These are phyloP conservation scores for Drosophila truncata DNA, from an alignment of 1,140 invertebrate genomes.

Conservation along the genomic window DNA sequence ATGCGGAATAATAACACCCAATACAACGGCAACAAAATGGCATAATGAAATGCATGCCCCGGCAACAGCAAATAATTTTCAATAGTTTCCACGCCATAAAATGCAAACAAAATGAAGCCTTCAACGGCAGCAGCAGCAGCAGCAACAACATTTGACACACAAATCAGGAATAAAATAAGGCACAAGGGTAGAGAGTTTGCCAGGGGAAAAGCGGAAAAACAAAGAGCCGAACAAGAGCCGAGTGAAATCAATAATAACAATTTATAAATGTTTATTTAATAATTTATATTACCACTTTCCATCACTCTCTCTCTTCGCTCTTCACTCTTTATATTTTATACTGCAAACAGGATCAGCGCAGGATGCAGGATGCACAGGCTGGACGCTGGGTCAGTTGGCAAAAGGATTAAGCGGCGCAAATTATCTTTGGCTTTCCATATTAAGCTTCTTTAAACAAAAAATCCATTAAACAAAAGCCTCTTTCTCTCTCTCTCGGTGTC, in stretches of 20 bases:
- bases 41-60: constrained; percentile 56
- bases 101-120: constrained; percentile 78
- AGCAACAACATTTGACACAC: constrained; percentile 42
- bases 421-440: constrained; percentile 40
- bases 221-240: constrained; percentile 16
- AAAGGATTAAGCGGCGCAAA: constrained; percentile 31
- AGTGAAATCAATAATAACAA: constrained; percentile 71
- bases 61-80: constrained; percentile 58
- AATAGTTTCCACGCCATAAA: constrained; percentile 76
- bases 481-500: too few relatives aligned
- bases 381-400: constrained; percentile 14
- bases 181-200: too few relatives aligned
- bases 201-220: constrained; percentile 1
- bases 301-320: not conserved
- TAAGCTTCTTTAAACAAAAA: constrained; percentile 23
- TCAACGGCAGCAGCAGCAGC: constrained; percentile 43
- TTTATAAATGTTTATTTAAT: constrained; percentile 79
- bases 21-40: constrained; percentile 24
- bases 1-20: constrained; percentile 40
- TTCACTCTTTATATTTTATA: not conserved
- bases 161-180: constrained; percentile 56
- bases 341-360: constrained; percentile 12
- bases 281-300: constrained; percentile 56
- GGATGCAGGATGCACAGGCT: not conserved
- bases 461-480: constrained; percentile 18